Evolutionary conservation across 1,140 invertebrate genomes (phyloP).

Genomic region (Danaus plexippus): DNA sequence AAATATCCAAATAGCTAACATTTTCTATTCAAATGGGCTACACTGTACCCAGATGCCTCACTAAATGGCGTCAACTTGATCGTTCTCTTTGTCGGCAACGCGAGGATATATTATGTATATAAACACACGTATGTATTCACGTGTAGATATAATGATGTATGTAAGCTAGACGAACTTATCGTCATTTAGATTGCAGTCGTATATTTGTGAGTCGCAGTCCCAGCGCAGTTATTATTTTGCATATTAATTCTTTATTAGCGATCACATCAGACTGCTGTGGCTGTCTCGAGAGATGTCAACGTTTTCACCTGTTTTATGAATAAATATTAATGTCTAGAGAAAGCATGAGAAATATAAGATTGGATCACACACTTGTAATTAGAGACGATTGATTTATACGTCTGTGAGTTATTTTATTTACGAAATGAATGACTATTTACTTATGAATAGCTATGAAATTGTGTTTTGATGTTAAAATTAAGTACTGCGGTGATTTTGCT

Average conservation of each 20-base stretch:
- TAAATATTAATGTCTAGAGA: slow-evolving; percentile 14
- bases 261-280: slow-evolving; percentile 19
- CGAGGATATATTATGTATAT: slow-evolving; percentile 13
- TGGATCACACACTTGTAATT: too few relatives aligned
- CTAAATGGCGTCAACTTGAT: slow-evolving; percentile 20
- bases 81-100: slow-evolving; percentile 22
- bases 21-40: slow-evolving; percentile 5
- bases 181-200: slow-evolving; percentile 24
- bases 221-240: slow-evolving; percentile 24
- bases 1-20: too few relatives aligned
- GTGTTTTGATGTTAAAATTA: too few relatives aligned
- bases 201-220: slow-evolving; percentile 14
- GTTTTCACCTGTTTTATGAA: slow-evolving; percentile 1
- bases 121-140: slow-evolving; percentile 23
- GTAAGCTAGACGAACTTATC: slow-evolving; percentile 25
- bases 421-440: too few relatives aligned
- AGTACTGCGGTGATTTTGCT: too few relatives aligned
- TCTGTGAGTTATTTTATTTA: too few relatives aligned
- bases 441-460: too few relatives aligned
- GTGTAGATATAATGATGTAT: slow-evolving; percentile 32
- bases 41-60: slow-evolving; percentile 14
- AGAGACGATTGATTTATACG: too few relatives aligned
- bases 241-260: slow-evolving; percentile 31
- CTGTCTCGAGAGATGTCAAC: slow-evolving; percentile 7
- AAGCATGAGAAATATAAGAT: slow-evolving; percentile 7